Evolutionary conservation across 2,888 invertebrate species (phyloP).

Genomic region (Agonum fuliginosum): DNA sequence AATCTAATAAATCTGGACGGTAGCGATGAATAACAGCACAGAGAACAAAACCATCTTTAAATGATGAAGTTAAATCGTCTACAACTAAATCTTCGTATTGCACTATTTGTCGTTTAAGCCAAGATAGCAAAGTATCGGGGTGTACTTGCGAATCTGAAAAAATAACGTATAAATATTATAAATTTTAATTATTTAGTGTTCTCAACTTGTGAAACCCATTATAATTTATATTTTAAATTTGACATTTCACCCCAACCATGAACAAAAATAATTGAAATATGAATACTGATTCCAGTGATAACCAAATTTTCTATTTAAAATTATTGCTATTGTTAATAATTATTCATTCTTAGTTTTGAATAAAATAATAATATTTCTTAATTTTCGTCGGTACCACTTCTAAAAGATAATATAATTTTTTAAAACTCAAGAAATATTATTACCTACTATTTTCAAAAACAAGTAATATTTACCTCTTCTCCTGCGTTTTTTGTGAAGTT

Average conservation of each 20-base stretch:
- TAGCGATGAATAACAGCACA: slow-evolving; percentile 89
- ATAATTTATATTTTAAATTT: slow-evolving; percentile 16
- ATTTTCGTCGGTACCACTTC: slow-evolving; percentile 18
- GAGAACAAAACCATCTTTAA: slow-evolving; percentile 80
- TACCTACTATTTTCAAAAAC: neutral
- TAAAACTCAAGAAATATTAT: slow-evolving; percentile 1
- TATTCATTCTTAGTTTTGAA: neutral
- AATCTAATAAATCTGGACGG: slow-evolving; percentile 92
- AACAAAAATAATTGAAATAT: slow-evolving; percentile 4
- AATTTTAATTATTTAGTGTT: slow-evolving; percentile 7
- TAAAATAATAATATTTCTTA: slow-evolving; percentile 3
- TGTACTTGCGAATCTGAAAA: slow-evolving; percentile 80
- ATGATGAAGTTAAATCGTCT: slow-evolving; percentile 81
- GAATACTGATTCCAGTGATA: neutral
- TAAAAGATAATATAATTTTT: slow-evolving; percentile 18
- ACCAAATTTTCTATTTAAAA: neutral
- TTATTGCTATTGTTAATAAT: neutral
- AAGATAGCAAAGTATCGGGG: slow-evolving; percentile 84
- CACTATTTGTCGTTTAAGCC: slow-evolving; percentile 85
- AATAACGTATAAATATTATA: slow-evolving; percentile 37
- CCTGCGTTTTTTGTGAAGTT: slow-evolving; percentile 80
- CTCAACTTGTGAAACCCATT: slow-evolving; percentile 22
- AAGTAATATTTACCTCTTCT: slow-evolving; percentile 75
- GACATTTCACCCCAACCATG: slow-evolving; percentile 14
- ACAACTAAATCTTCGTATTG: slow-evolving; percentile 78